phyloP scores from a whole-genome alignment of 2,113 vertebrate genomes.

The Tragelaphus imberbis region DNA sequence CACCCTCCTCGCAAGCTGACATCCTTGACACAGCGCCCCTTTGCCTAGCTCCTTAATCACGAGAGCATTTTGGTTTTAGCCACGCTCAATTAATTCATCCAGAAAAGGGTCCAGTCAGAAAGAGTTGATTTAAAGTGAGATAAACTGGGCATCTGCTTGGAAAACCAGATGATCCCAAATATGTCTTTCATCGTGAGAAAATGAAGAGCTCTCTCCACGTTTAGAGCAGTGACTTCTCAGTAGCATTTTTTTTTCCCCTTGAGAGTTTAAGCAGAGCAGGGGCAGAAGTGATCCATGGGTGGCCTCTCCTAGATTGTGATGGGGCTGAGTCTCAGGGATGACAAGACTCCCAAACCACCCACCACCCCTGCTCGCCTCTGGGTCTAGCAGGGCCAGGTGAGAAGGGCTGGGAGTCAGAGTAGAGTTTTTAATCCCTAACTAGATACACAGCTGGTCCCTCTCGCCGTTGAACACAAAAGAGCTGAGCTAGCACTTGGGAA shows the following conservation, averaged over 20 bases:
- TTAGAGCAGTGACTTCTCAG: slow-evolving; percentile 68
- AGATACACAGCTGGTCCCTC: slow-evolving; percentile 36
- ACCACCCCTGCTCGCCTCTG: background rate
- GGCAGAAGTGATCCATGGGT: background rate
- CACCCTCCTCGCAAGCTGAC: slow-evolving; percentile 76
- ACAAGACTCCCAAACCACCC: background rate
- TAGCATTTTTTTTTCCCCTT: background rate
- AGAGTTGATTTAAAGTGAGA: slow-evolving; percentile 82
- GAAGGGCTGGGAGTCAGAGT: background rate
- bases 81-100: slow-evolving; percentile 85
- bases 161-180: slow-evolving; percentile 77
- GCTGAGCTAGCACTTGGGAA: slow-evolving; percentile 64
- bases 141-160: slow-evolving; percentile 81
- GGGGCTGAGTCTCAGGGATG: background rate
- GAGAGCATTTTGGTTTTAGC: slow-evolving; percentile 80
- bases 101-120: slow-evolving; percentile 81
- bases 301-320: background rate
- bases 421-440: background rate
- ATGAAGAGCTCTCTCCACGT: slow-evolving; percentile 67
- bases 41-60: slow-evolving; percentile 75
- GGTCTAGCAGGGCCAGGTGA: background rate
- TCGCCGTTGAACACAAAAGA: slow-evolving; percentile 42
- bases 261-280: slow-evolving; percentile 48
- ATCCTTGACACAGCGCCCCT: slow-evolving; percentile 73
- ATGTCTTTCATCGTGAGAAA: slow-evolving; percentile 73